Evolutionary conservation across 2,113 vertebrate species (phyloP).

Genomic region (Terrapene triunguis): DNA sequence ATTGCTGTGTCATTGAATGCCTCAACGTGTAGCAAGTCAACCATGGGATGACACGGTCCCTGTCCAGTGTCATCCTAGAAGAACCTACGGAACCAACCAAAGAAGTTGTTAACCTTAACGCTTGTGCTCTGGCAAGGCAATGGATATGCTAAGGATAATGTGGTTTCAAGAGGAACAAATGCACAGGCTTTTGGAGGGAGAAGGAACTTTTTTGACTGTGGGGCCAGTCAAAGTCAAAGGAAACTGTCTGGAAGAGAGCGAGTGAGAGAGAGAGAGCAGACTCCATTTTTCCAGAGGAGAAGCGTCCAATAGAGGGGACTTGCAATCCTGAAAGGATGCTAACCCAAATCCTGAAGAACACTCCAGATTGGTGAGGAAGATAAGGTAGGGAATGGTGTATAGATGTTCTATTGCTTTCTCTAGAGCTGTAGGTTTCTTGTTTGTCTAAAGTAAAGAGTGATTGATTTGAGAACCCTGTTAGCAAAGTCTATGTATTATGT

Average conservation of each 20-base stretch:
- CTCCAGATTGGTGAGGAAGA: neutral
- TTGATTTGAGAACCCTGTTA: neutral
- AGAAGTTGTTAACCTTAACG: neutral
- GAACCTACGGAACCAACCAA: neutral
- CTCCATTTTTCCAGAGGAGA: neutral
- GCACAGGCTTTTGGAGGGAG: neutral
- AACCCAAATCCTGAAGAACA: neutral
- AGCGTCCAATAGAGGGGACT: neutral
- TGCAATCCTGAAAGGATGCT: neutral
- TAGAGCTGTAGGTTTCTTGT: neutral
- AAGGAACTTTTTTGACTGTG: neutral
- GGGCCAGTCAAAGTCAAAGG: neutral
- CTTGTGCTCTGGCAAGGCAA: neutral
- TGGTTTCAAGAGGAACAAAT: neutral
- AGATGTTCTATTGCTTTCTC: neutral
- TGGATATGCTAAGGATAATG: neutral
- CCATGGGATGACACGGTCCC: neutral
- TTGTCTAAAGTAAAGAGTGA: neutral
- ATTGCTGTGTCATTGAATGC: neutral
- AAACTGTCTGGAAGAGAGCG: neutral
- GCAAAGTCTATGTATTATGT: neutral
- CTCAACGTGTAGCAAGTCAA: neutral
- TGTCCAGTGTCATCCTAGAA: neutral
- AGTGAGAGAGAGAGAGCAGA: neutral
- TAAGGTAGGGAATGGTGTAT: neutral